Conservation (phyloP, 2,113 vertebrate genomes). For the Etheostoma spectabile region DNA sequence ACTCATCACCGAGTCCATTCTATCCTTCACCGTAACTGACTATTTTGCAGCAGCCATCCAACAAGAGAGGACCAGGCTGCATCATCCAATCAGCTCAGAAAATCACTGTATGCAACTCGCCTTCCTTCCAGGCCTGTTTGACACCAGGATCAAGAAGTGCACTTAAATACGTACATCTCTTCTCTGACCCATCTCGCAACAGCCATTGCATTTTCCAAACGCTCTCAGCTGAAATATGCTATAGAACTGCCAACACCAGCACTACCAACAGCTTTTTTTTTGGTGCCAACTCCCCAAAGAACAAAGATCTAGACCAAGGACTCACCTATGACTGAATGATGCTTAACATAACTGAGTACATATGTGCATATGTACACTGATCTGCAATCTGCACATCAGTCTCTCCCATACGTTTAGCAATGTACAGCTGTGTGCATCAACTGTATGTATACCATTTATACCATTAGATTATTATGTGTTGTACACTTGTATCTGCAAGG, state of each 20-base stretch:
- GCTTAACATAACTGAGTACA: neutral
- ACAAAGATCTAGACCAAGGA: neutral
- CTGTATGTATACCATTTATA: neutral
- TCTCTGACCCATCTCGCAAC: conserved; percentile 10
- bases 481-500: neutral
- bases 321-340: neutral
- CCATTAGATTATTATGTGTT: neutral
- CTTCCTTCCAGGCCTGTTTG: neutral
- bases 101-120: conserved; percentile 22
- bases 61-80: neutral
- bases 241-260: neutral
- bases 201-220: conserved; percentile 2
- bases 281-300: neutral
- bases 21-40: too few relatives aligned
- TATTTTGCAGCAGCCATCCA: neutral
- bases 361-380: neutral
- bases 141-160: conserved; percentile 15
- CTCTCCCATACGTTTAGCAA: neutral
- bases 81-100: conserved; percentile 32
- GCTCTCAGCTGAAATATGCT: neutral
- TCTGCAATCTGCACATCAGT: neutral
- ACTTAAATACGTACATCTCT: conserved; percentile 18
- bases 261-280: neutral
- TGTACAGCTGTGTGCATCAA: neutral
- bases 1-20: too few relatives aligned